Conservation (phyloP, 2,797 vertebrate genomes). For the Leuciscus waleckii region DNA sequence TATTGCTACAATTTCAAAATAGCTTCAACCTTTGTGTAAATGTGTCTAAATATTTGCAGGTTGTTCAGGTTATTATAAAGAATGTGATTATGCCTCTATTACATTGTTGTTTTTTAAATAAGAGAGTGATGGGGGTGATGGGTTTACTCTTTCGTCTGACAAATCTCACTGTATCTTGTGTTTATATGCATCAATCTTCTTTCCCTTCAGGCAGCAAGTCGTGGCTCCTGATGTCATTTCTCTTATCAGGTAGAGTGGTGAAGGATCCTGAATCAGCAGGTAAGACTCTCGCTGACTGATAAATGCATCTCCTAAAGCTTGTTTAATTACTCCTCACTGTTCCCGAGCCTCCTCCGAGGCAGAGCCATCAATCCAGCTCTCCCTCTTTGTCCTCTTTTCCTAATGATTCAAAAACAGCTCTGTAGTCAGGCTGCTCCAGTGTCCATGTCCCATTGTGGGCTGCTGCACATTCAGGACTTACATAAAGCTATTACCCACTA, state of each 20-base stretch:
- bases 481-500: not conserved
- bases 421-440: not conserved
- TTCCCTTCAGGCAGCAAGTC: not conserved
- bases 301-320: slow-evolving; percentile 23
- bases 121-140: not conserved
- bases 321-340: slow-evolving; percentile 12
- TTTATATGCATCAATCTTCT: not conserved
- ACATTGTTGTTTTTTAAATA: not conserved
- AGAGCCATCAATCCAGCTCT: not conserved
- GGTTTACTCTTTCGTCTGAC: not conserved
- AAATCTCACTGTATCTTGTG: not conserved
- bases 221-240: not conserved
- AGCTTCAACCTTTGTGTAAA: not conserved
- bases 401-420: slow-evolving; percentile 8
- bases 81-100: not conserved
- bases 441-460: not conserved
- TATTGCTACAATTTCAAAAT: not conserved
- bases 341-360: not conserved
- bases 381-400: not conserved
- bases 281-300: slow-evolving; percentile 11
- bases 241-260: slow-evolving; percentile 7
- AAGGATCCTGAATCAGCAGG: slow-evolving; percentile 36
- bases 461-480: not conserved
- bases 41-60: not conserved
- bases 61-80: not conserved